These are phyloP conservation scores for Gryllus longicercus DNA, from an alignment of 2,888 invertebrate species.

Conservation along the genomic window DNA sequence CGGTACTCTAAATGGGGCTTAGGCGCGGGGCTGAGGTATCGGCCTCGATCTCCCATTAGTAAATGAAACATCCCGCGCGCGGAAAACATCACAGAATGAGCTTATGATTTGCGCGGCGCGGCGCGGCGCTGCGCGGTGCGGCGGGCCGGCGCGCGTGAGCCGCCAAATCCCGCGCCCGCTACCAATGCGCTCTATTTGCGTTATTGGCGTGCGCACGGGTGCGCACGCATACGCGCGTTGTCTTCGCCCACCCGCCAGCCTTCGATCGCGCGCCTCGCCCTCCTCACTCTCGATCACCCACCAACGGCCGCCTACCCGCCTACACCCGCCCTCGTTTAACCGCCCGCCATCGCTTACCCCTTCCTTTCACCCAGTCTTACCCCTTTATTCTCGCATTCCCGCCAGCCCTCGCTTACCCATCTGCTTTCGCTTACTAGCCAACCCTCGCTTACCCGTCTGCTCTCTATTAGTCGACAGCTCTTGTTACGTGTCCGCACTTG, in stretches of 20 bases:
- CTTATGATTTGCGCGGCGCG: background rate
- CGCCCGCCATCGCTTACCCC: too few species aligned
- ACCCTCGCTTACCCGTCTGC: too few species aligned
- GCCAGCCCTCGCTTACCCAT: too few species aligned
- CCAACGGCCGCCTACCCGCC: too few species aligned
- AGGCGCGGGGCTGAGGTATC: background rate
- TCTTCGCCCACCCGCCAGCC: too few species aligned
- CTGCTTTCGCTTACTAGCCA: too few species aligned
- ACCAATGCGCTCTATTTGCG: background rate
- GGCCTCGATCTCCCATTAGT: background rate
- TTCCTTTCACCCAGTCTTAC: too few species aligned
- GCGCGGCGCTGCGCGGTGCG: background rate
- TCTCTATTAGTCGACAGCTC: too few species aligned
- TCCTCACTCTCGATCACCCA: too few species aligned
- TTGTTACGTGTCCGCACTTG: too few species aligned
- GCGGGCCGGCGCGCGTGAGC: background rate
- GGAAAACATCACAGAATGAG: background rate
- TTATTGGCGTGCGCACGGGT: background rate
- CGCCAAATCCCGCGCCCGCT: background rate
- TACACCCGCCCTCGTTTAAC: too few species aligned
- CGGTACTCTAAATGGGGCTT: background rate
- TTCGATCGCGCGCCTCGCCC: background rate
- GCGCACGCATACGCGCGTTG: background rate
- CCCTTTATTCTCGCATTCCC: accelerated
- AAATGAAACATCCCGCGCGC: background rate